These are phyloP conservation scores for Platypus cylindrus DNA, from an alignment of 2,888 invertebrate genomes.

Conservation along the genomic window DNA sequence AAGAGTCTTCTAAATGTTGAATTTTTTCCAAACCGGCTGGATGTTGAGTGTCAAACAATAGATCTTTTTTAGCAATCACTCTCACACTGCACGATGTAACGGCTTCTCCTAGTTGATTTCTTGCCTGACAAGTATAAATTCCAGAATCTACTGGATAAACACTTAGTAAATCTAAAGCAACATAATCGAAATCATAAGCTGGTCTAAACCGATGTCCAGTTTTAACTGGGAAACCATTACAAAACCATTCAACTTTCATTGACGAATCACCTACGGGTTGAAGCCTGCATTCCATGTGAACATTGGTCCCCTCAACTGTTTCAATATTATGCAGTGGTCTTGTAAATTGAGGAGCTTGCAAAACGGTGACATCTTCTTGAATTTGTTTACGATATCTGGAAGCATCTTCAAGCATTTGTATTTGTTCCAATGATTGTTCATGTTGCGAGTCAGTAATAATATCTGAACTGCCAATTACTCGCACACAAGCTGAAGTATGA, in stretches of 20 bases:
- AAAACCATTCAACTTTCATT: conserved; percentile 93
- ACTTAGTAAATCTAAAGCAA: conserved; percentile 88
- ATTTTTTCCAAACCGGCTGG: conserved; percentile 86
- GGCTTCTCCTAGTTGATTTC: conserved; percentile 88
- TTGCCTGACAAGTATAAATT: conserved; percentile 88
- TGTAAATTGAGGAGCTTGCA: conserved; percentile 80
- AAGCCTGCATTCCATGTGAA: conserved; percentile 82
- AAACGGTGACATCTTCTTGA: conserved; percentile 69
- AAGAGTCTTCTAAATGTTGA: conserved; percentile 78
- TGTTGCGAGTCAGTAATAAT: conserved; percentile 83
- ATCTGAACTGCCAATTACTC: conserved; percentile 70
- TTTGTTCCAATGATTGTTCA: conserved; percentile 84
- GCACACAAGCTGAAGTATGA: conserved; percentile 80
- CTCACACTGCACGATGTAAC: conserved; percentile 84
- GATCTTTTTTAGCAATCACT: conserved; percentile 78
- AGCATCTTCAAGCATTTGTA: conserved; percentile 76
- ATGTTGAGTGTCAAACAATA: conserved; percentile 80
- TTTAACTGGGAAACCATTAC: conserved; percentile 84
- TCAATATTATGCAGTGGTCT: conserved; percentile 80
- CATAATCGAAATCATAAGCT: conserved; percentile 94
- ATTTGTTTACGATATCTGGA: conserved; percentile 56
- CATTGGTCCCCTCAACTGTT: conserved; percentile 80
- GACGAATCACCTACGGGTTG: conserved; percentile 85
- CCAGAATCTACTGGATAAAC: conserved; percentile 97
- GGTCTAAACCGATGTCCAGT: conserved; percentile 91